Evolutionary conservation across 2,797 vertebrate genomes (phyloP), one percentile per base, ranked within the genome.

Genomic region (Molossus molossus): DNA sequence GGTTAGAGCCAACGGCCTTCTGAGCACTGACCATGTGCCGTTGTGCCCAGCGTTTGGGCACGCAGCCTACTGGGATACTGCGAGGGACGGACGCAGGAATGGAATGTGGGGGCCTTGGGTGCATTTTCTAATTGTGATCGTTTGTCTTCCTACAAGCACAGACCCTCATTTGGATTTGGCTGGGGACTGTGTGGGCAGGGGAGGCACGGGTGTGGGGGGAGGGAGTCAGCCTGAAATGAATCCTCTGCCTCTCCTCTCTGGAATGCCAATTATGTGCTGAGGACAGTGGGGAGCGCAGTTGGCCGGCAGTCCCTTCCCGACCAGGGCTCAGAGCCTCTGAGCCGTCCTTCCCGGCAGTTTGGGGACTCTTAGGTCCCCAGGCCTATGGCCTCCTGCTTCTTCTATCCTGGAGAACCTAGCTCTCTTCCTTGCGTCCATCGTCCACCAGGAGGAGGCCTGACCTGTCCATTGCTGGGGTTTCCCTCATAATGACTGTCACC

Each of bases 251-350:
- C 97, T 97, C 83, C 97, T 98, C 97, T 97, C 95, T 97, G 98
- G 98, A 98, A 99, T 98, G 98, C 98, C 98, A 99, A 97, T 98
- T 98, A 98, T 95, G 98, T 98, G 98, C 98, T 98, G 98, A 98
- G 98, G 97, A 98, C 98, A 98, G 98, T 95, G 87, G 97, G 98
- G 98, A 98, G 98, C 98, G 97, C 97, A 97, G 98, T 98, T 98
- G 98, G 98, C 97, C 94, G 97, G 96, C 90, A 50, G 98, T 96
- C 93, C 97, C 98, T 98, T 98, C 98, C 98, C 98, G 96, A 96
- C 84, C 97, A 97, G 97, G 97, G 96, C 97, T 98, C 97, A 96
- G 97, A 97, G 97, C 94, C 97, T 95, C 70, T 15, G 58, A 96
- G 94, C 97, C 76, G 82, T 96, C 92, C 89, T 90, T 96, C 94